phyloP scores from a whole-genome alignment of 2,113 vertebrate species.

The Ctenomys sociabilis region DNA sequence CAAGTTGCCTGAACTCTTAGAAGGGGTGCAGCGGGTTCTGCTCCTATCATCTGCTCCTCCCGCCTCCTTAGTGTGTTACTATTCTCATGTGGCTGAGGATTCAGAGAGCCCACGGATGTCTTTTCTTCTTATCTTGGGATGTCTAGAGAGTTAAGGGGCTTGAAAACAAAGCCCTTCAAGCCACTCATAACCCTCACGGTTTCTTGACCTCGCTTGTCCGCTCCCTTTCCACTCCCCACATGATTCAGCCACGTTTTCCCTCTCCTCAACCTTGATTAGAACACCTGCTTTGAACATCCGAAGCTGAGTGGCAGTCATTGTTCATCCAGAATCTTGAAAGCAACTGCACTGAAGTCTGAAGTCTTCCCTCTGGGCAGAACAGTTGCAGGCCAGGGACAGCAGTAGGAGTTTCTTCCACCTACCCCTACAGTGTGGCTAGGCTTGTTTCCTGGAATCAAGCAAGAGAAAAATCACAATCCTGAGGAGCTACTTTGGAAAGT shows the following conservation, averaged over 20 bases:
- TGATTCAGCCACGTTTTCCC: background rate
- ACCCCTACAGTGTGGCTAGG: background rate
- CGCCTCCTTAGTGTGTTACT: background rate
- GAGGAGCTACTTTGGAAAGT: background rate
- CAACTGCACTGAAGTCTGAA: background rate
- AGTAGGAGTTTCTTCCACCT: background rate
- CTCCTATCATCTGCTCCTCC: background rate
- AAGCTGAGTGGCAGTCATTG: background rate
- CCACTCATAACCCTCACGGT: background rate
- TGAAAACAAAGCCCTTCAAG: background rate
- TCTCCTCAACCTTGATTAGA: background rate
- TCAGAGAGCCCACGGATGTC: background rate
- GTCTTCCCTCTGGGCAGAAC: background rate
- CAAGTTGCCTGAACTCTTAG: background rate
- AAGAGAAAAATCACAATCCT: background rate
- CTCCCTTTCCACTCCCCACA: background rate
- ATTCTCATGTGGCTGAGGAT: background rate
- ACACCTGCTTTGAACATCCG: background rate
- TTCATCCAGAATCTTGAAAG: background rate
- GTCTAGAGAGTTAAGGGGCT: background rate
- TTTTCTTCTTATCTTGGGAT: constrained; percentile 23
- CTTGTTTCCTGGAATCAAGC: background rate
- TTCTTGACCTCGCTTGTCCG: background rate
- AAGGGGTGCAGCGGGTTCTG: constrained; percentile 21
- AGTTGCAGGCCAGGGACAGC: background rate